Evolutionary conservation across 2,113 vertebrate species (phyloP), one percentile per base, ranked within the genome.

Genomic region (Alligator mississippiensis): DNA sequence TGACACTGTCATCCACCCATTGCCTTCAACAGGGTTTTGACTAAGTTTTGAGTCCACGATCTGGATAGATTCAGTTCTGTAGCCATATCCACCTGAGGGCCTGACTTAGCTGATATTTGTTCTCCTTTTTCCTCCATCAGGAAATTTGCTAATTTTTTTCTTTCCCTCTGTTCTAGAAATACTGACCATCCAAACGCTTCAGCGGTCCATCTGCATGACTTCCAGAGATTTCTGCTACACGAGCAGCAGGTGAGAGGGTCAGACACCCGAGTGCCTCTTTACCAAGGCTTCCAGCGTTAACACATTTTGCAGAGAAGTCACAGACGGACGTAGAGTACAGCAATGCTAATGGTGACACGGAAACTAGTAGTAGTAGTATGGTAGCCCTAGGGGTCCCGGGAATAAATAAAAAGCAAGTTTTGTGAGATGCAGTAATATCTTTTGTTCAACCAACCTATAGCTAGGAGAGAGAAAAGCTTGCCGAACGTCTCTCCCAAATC

Each of bases 221-320:
- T 99, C 92, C 99, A 99, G 95, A 97, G 99, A 68, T 99, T 99
- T 94, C 98, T 99, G 72, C 59, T 98, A 80, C 98, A 98, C 3
- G 98, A 99, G 55, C 99, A 99, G 95, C 98, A 99, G 98, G 99
- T 99, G 84, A 96, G 97, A 95, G 94, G 16, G 21, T 60, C 38
- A 60, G 58, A 77, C 85, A 30, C n/a, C 22, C 34, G 25, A 64
- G 47, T 22, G 75, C 47, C 24, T 79, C 90, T 84, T 87, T 63
- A 64, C 54, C 84, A 79, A 79, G 9, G 1, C 5, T 77, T 63
- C 25, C 24, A 55, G 63, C 62, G 58, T 78, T 79, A 74, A 0
- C 78, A 28, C 27, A 77, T 47, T 47, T 93, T 93, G 80, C 70
- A 89, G 79, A 77, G 34, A 77, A 88, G 47, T 12, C 70, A 18